Evolutionary conservation across 2,888 invertebrate genomes (phyloP).

Genomic region (Lordiphosa fenestrarum): DNA sequence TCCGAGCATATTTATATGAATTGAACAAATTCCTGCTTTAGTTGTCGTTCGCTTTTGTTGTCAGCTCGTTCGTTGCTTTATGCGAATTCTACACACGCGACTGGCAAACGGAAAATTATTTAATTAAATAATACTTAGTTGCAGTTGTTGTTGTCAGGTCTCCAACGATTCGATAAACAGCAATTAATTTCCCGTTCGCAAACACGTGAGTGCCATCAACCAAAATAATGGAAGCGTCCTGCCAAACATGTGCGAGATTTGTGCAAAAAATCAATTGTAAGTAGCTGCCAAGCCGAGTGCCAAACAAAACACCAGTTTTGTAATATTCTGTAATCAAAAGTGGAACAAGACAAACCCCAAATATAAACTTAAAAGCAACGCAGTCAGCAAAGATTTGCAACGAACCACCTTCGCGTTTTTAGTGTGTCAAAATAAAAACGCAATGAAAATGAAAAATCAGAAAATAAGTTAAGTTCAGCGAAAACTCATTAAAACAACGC

Average conservation of each 20-base stretch:
- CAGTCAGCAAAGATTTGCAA: conserved; percentile 21
- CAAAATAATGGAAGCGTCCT: conserved; percentile 43
- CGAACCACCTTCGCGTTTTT: conserved; percentile 16
- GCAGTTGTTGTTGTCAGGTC: conserved; percentile 14
- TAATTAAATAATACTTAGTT: conserved; percentile 54
- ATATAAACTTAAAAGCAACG: neutral
- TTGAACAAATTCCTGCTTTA: conserved; percentile 25
- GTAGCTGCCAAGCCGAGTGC: conserved; percentile 34
- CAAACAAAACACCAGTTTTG: conserved; percentile 6
- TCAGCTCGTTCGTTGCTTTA: conserved; percentile 39
- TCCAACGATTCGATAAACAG: conserved; percentile 14
- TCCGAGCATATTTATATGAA: no score
- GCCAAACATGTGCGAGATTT: conserved; percentile 28
- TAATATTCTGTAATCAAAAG: neutral
- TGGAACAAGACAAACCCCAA: neutral
- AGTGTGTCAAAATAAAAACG: conserved; percentile 51
- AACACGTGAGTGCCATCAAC: conserved; percentile 25
- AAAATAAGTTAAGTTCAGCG: conserved; percentile 5
- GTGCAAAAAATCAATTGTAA: conserved; percentile 75
- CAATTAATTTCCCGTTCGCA: conserved; percentile 10
- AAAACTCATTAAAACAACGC: conserved; percentile 18
- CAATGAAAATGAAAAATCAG: conserved; percentile 17
- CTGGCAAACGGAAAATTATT: conserved; percentile 34
- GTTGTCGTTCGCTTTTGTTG: conserved; percentile 24
- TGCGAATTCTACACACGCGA: conserved; percentile 1